A percentile compares a stretch with the other conserved stretches of the same genome.
Conservation (phyloP, 2,113 vertebrate species). For the Notarius quadriscutis region DNA sequence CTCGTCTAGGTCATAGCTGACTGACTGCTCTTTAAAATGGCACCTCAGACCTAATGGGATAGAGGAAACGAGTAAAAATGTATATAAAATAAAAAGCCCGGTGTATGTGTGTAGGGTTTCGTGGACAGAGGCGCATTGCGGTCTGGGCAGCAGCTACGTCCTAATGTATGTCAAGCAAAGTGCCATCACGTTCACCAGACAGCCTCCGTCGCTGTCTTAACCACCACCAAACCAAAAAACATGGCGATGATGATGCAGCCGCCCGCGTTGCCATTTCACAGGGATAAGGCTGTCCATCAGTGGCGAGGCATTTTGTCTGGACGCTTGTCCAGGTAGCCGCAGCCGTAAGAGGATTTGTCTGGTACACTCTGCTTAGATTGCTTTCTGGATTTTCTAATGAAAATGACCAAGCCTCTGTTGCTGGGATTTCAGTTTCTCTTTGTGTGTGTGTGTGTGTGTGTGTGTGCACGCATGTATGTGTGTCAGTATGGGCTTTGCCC, state of each 20-base stretch:
- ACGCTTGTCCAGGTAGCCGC: conserved; percentile 38
- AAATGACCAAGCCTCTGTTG: conserved; percentile 20
- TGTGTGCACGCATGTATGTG: conserved; percentile 28
- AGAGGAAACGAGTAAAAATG: neutral
- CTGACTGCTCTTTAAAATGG: conserved; percentile 35
- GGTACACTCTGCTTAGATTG: conserved; percentile 35
- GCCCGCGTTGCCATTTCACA: neutral
- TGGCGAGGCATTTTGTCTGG: neutral
- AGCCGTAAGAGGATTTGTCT: conserved; percentile 39
- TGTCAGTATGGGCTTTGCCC: conserved; percentile 34
- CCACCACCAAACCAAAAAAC: neutral
- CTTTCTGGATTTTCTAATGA: conserved; percentile 31
- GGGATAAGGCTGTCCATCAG: neutral
- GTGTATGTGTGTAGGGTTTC: conserved; percentile 44
- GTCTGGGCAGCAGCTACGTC: conserved; percentile 67
- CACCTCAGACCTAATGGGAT: neutral
- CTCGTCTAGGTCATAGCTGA: conserved; percentile 18
- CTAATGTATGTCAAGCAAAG: conserved; percentile 66
- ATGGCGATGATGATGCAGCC: neutral
- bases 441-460: conserved; percentile 26
- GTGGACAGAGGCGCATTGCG: conserved; percentile 49
- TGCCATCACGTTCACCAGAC: conserved; percentile 23
- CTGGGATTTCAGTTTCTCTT: neutral
- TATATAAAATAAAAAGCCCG: conserved; percentile 51
- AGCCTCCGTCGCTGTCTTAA: conserved; percentile 8